Evolutionary conservation across 2,888 invertebrate species (phyloP).

Genomic region (Tenthredo livida): DNA sequence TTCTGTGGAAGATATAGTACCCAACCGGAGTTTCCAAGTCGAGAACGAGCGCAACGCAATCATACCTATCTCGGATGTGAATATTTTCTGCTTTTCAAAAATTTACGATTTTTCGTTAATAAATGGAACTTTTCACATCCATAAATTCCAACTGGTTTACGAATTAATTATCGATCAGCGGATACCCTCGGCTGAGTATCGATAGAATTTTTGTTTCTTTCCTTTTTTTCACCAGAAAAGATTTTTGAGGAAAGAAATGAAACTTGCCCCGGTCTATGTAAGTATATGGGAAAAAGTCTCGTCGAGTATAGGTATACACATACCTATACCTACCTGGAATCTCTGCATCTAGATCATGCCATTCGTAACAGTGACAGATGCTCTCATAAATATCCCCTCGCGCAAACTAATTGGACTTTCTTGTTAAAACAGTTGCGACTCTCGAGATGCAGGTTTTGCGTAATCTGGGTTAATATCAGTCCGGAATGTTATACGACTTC

Average conservation of each 20-base stretch:
- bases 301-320: neutral
- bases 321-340: neutral
- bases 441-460: conserved; percentile 47
- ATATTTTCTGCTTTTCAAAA: neutral
- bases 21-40: conserved; percentile 37
- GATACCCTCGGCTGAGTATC: no score
- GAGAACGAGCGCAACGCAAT: neutral
- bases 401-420: conserved; percentile 71
- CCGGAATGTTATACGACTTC: conserved; percentile 49
- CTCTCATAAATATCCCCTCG: conserved; percentile 69
- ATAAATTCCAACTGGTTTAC: no score
- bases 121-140: no score
- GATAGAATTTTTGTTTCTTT: no score
- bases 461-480: conserved; percentile 63
- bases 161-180: no score
- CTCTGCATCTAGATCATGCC: conserved; percentile 19
- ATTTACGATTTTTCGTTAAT: no score
- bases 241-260: no score
- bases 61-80: neutral
- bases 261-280: neutral
- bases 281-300: neutral
- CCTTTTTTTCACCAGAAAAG: no score
- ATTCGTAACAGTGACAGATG: conserved; percentile 68
- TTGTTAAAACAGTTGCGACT: conserved; percentile 66
- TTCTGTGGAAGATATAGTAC: conserved; percentile 24